A percentile compares a stretch with the other conserved stretches of the same genome.
phyloP scores from a whole-genome alignment of 2,888 invertebrate species.

The Cheilosia urbana region DNA sequence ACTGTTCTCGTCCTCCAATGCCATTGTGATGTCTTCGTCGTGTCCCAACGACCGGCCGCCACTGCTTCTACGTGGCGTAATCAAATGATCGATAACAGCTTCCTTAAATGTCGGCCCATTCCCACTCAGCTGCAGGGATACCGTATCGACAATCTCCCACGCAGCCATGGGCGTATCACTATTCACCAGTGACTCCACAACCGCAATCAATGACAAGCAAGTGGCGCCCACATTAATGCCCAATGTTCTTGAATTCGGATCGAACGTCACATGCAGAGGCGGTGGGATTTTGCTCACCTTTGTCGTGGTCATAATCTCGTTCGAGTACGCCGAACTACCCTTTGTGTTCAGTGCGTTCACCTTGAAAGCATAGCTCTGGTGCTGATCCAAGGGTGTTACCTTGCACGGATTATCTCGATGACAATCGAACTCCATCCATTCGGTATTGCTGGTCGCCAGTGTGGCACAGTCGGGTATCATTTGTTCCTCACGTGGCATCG shows the following conservation, averaged over 20 bases:
- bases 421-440: constrained; percentile 94
- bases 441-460: constrained; percentile 86
- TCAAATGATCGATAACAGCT: constrained; percentile 87
- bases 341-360: constrained; percentile 95
- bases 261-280: constrained; percentile 92
- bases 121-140: constrained; percentile 89
- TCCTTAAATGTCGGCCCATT: constrained; percentile 89
- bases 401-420: constrained; percentile 94
- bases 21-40: constrained; percentile 85
- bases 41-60: constrained; percentile 85
- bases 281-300: constrained; percentile 93
- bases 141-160: constrained; percentile 90
- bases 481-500: constrained; percentile 86
- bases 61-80: constrained; percentile 83
- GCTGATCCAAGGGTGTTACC: constrained; percentile 92
- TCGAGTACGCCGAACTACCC: constrained; percentile 94
- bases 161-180: constrained; percentile 85
- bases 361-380: constrained; percentile 94
- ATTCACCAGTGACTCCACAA: constrained; percentile 89
- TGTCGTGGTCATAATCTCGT: constrained; percentile 92
- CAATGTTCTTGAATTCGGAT: constrained; percentile 90
- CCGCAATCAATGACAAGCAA: constrained; percentile 90
- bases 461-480: constrained; percentile 87
- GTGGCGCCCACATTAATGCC: constrained; percentile 92
- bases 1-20: constrained; percentile 86